Percentiles rank a stretch among this genome's conserved stretches.
These are phyloP conservation scores for Paracyclopina nana DNA, from an alignment of 1,140 invertebrate species.

Conservation along the genomic window DNA sequence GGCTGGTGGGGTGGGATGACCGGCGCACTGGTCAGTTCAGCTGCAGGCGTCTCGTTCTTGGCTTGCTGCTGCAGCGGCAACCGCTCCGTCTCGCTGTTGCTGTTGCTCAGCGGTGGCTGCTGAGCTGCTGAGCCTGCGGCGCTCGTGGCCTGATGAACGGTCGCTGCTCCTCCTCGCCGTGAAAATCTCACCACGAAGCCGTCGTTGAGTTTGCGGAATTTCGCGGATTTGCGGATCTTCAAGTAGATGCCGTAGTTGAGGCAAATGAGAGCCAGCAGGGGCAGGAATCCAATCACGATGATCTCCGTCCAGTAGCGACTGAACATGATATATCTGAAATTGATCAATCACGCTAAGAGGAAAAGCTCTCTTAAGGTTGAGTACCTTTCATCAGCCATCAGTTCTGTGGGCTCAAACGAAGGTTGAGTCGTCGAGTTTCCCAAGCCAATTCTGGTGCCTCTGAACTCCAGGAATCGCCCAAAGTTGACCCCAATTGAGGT, in stretches of 20 bases:
- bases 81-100: background rate
- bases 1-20: background rate
- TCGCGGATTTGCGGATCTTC: slow-evolving; percentile 7
- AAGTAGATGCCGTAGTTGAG: slow-evolving; percentile 13
- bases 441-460: background rate
- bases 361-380: no score
- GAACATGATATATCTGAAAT: slow-evolving; percentile 12
- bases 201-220: slow-evolving; percentile 8
- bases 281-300: slow-evolving; percentile 5
- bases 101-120: background rate
- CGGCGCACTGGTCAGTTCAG: no score
- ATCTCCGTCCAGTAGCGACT: slow-evolving; percentile 3
- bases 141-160: background rate
- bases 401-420: background rate
- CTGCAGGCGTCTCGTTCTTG: background rate
- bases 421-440: background rate
- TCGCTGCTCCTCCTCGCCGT: background rate
- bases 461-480: slow-evolving; percentile 5
- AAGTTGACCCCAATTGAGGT: background rate
- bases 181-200: background rate
- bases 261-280: background rate
- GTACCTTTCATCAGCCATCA: slow-evolving; percentile 8
- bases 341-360: no score
- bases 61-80: background rate
- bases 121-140: background rate